phyloP scores from a whole-genome alignment of 2,888 invertebrate genomes.

The Dolichomitus sp. region DNA sequence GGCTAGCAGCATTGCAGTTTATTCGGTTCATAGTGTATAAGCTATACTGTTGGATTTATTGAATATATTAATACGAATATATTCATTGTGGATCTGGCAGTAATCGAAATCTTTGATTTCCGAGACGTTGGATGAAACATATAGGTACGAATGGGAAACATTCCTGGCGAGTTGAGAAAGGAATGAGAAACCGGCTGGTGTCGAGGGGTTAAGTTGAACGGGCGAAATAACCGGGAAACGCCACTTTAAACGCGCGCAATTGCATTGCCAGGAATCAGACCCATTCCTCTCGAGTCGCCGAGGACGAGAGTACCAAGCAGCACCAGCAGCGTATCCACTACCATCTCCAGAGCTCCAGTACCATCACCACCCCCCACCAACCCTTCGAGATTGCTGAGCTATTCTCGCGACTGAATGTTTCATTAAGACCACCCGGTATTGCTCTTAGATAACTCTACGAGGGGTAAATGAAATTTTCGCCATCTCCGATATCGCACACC shows the following conservation, averaged over 20 bases:
- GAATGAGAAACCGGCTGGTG: slow-evolving; percentile 61
- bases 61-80: not conserved
- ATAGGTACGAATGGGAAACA: slow-evolving; percentile 56
- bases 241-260: slow-evolving; percentile 85
- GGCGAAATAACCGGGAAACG: slow-evolving; percentile 84
- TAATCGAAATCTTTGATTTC: slow-evolving; percentile 46
- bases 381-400: slow-evolving; percentile 86
- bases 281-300: slow-evolving; percentile 78
- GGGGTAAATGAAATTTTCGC: slow-evolving; percentile 86
- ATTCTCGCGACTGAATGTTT: slow-evolving; percentile 86
- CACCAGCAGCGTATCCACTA: slow-evolving; percentile 58
- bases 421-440: slow-evolving; percentile 86
- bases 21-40: not conserved
- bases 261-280: slow-evolving; percentile 86
- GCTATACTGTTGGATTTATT: not conserved
- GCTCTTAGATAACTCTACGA: slow-evolving; percentile 86
- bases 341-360: slow-evolving; percentile 47
- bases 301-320: slow-evolving; percentile 46
- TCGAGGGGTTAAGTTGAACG: slow-evolving; percentile 77
- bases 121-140: slow-evolving; percentile 19
- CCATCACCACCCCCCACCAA: slow-evolving; percentile 72
- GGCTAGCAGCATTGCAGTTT: slow-evolving; percentile 20
- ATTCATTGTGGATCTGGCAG: not conserved
- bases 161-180: slow-evolving; percentile 59
- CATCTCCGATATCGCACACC: slow-evolving; percentile 85